Evolutionary conservation across 2,888 invertebrate species (phyloP), one percentile per base, ranked within the genome.

Genomic region (Pyrrhia umbra): DNA sequence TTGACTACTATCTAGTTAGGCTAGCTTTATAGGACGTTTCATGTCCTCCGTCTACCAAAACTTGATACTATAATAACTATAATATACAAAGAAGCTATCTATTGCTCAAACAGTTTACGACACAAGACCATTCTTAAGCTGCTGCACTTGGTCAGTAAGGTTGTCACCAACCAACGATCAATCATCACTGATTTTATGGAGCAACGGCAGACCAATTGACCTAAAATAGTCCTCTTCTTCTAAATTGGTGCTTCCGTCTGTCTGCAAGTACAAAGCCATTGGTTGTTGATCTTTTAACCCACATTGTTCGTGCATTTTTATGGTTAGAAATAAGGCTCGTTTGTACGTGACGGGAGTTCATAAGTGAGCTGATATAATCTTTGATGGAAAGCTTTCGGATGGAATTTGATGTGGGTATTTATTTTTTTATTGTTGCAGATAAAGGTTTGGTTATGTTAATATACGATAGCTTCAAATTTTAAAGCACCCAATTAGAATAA

Each of bases 281-380:
- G 88, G 81, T 75, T 85, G 85, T 88, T 90, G 90, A 88, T 91
- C 90, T 88, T 90, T 86, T 90, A 88, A 89, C 90, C 89, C 77
- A 88, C 80, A 85, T 88, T 56, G 63, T 60, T 49, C 46, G 62
- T 66, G 63, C 66, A 68, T 68, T 67, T 72, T 80, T 69, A 68
- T 67, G 58, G 68, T 51, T 61, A 40, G 34, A 50, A 65, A 58
- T 54, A 45, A 74, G 57, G 51, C 30, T 52, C 6, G 58, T 30
- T 6, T 5, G 46, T 37, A 65, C 67, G 68, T 78, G 73, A 76
- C 16, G 15, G 9, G 75, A 60, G 39, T 77, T n/a, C 0, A 0
- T 46, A 60, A 54, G n/a, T 18, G 30, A 27, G 13, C 43, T 67
- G 61, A 73, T 73, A 34, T 56, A 47, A 77, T 77, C 75, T 56